Base-by-base conservation (phyloP, 2,888 invertebrate genomes). In the Mactromeris polynyma region DNA sequence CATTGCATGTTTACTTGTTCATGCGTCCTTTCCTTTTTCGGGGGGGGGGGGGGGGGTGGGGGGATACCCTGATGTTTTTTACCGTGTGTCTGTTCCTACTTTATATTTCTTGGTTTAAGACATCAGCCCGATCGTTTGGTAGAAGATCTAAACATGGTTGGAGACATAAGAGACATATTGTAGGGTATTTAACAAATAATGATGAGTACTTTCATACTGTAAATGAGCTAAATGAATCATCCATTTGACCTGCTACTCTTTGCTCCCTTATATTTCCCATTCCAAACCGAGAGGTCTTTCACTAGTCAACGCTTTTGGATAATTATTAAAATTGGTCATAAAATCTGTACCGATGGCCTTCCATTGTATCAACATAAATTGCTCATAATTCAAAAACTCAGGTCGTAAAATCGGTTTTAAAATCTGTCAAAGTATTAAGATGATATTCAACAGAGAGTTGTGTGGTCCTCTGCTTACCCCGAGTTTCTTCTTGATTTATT, bases 241-340 rank as follows among this genome's bases (percentile, higher is more conserved):
- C n/a, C n/a, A 26, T 64, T 64, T n/a, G 26, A 64, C 58, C 58
- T 26, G 58, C 6, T 64, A 26, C 33, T 73, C 83, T 42, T 46
- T 69, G 69, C 19, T 51, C 77, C 51, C 51, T 77, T 83, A 31
- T 51, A 83, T 83, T 73, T 77, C 21, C 73, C 21, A 19, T 77
- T 83, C 83, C 58, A n/a, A 64, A 64, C n/a, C n/a, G 58, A 73
- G 73, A 73, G 19, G 36, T 73, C 73, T 36, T 73, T 73, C 36
- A 36, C 73, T 36, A 31, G 73, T 84, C 78, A 78, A 77, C 51
- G 78, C 78, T 38, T 78, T 9, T 77, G 36, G 69, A 26, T 84
- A 81, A 84, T 88, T 88, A 81, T 88, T n/a, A 88, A 84, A 88
- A 88, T 88, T 88, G 88, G 84, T 81, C 88, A 81, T 88, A 84